Conservation (phyloP, 2,888 invertebrate genomes). For the Latrodectus hesperus region DNA sequence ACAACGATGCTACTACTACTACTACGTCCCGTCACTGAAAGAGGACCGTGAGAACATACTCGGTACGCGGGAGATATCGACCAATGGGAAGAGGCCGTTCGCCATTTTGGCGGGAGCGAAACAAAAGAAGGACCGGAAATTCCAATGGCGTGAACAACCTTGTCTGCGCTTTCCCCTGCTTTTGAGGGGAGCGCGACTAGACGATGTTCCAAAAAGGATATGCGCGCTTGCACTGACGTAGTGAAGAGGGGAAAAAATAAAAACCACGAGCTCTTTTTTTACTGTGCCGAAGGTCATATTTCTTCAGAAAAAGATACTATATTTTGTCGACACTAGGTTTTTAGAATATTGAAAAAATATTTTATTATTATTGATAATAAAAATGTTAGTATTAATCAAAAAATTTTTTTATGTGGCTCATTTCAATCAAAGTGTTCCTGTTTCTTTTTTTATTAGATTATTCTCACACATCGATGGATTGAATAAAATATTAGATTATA, state of each 20-base stretch:
- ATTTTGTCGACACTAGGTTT: no score
- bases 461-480: no score
- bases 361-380: no score
- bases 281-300: no score
- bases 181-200: constrained; percentile 17
- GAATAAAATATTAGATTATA: no score
- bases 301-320: no score
- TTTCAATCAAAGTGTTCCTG: no score
- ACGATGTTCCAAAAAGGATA: constrained; percentile 16
- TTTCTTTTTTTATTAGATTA: no score
- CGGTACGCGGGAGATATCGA: constrained; percentile 35
- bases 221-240: not conserved
- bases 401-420: no score
- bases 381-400: no score
- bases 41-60: constrained; percentile 43
- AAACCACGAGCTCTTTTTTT: no score
- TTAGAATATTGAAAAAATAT: no score
- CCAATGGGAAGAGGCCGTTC: constrained; percentile 26
- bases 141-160: constrained; percentile 62
- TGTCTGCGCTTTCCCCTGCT: constrained; percentile 28
- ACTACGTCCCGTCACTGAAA: constrained; percentile 20
- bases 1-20: constrained; percentile 45
- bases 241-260: not conserved
- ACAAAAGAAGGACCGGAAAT: constrained; percentile 59
- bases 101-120: constrained; percentile 44